phyloP scores from a whole-genome alignment of 2,113 vertebrate genomes.

The Athene noctua region DNA sequence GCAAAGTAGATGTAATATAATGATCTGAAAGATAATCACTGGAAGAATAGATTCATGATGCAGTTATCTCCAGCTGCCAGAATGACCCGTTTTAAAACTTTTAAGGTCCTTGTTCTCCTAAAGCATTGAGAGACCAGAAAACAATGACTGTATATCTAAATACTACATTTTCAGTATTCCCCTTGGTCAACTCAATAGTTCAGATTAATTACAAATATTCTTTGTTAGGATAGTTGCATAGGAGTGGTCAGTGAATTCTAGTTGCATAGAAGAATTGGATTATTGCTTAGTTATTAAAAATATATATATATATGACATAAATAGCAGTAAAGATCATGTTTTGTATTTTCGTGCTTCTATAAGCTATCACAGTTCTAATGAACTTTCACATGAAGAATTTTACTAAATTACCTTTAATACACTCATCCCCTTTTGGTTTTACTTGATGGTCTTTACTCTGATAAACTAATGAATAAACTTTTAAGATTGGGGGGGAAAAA shows the following conservation, averaged over 20 bases:
- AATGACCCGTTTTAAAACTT: neutral
- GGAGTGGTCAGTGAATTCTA: neutral
- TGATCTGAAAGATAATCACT: neutral
- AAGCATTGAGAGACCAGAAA: neutral
- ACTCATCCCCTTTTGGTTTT: neutral
- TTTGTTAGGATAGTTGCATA: neutral
- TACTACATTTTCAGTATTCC: fast-evolving
- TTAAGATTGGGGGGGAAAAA: neutral
- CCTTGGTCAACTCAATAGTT: neutral
- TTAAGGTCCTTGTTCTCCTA: neutral
- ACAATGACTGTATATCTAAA: neutral
- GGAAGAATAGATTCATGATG: neutral
- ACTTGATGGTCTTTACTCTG: neutral
- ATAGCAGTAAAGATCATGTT: neutral
- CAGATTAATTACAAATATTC: neutral
- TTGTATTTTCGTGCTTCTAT: neutral
- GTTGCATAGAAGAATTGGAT: neutral
- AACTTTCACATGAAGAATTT: neutral
- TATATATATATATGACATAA: fast-evolving
- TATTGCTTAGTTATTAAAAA: neutral
- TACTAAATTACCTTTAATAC: neutral
- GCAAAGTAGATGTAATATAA: neutral
- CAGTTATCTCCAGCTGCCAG: neutral
- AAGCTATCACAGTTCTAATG: neutral
- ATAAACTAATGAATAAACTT: neutral